Conservation (phyloP, 2,113 vertebrate species). For the Butorides virescens region DNA sequence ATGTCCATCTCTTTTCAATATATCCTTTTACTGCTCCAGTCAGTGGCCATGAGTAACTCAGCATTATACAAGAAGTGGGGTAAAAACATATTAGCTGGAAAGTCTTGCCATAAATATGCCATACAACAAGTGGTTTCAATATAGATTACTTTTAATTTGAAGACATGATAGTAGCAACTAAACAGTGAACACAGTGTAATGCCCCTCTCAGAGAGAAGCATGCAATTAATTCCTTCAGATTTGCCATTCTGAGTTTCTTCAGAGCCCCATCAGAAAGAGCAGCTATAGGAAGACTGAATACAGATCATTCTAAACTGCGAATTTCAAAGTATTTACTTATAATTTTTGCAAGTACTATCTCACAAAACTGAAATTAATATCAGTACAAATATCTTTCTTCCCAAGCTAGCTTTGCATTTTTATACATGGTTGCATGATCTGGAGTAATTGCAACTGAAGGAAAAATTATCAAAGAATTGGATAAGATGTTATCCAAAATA, state of each 20-base stretch:
- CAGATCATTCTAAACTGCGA: neutral
- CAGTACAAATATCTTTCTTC: neutral
- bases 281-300: neutral
- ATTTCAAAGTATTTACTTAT: neutral
- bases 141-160: neutral
- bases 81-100: neutral
- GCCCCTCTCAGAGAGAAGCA: neutral
- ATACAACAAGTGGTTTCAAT: neutral
- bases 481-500: neutral
- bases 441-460: neutral
- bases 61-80: neutral
- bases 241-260: neutral
- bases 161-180: neutral
- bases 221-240: neutral
- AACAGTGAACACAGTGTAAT: accelerated
- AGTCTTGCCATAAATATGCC: neutral
- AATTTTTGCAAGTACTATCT: neutral
- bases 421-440: neutral
- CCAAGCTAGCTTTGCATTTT: neutral
- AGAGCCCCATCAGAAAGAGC: neutral
- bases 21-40: neutral
- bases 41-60: neutral
- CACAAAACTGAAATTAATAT: neutral
- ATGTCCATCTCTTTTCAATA: neutral
- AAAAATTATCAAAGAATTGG: neutral